Conservation (phyloP, 2,113 vertebrate genomes). For the Bagarius yarrelli region DNA sequence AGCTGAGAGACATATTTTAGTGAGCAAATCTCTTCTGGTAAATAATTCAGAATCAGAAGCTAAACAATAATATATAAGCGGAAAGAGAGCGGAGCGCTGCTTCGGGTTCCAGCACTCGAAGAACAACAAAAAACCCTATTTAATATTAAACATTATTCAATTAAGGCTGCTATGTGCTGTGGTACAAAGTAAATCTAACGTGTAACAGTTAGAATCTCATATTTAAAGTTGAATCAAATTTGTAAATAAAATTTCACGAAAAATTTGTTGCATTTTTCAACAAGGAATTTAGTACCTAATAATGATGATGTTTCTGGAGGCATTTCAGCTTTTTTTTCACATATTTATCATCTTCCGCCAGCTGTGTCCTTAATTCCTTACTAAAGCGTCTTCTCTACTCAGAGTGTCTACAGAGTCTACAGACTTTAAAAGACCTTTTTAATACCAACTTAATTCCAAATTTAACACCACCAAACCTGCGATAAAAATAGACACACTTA, state of each 20-base stretch:
- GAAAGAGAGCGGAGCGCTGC: background rate
- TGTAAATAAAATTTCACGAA: background rate
- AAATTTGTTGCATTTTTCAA: background rate
- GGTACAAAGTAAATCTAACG: background rate
- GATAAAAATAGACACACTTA: no score
- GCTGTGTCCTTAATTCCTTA: background rate
- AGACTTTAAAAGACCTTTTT: no score
- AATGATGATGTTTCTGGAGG: background rate
- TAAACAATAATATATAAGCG: conserved; percentile 61
- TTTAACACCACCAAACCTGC: no score
- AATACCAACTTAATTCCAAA: no score
- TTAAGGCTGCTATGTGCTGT: background rate
- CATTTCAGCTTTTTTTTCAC: background rate
- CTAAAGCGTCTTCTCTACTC: background rate
- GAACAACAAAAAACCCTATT: background rate
- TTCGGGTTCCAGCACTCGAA: conserved; percentile 10
- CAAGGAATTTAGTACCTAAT: background rate
- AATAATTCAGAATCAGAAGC: conserved; percentile 67
- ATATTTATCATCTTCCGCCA: background rate
- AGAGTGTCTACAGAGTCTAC: no score
- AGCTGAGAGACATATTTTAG: conserved; percentile 61
- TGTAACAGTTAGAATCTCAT: background rate
- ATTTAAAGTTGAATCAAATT: background rate
- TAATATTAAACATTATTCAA: background rate
- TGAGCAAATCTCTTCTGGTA: conserved; percentile 58